phyloP scores from a whole-genome alignment of 2,113 vertebrate species.

The Colaptes auratus region DNA sequence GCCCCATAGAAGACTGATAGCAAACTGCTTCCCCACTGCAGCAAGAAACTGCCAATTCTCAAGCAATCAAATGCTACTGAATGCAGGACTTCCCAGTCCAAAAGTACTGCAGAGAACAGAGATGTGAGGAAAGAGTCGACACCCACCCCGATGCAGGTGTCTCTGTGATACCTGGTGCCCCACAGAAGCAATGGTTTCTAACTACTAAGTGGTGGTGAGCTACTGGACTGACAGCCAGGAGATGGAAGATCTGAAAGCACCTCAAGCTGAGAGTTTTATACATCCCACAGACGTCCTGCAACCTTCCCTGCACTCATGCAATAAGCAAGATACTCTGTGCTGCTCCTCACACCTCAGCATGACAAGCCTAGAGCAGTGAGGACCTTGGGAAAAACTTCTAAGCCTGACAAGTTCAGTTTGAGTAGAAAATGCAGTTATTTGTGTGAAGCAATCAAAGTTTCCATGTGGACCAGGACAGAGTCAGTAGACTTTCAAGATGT shows the following conservation, averaged over 20 bases:
- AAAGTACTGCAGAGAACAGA: not conserved
- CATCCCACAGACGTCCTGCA: not conserved
- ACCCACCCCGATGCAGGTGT: not conserved
- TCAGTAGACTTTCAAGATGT: not conserved
- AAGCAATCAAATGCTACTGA: not conserved
- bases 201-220: not conserved
- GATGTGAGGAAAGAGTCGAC: not conserved
- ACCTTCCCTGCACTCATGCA: not conserved
- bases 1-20: not conserved
- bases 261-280: not conserved
- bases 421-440: not conserved
- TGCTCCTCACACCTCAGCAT: not conserved
- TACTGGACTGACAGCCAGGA: not conserved
- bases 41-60: not conserved
- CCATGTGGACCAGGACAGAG: not conserved
- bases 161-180: not conserved
- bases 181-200: not conserved
- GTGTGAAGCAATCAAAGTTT: not conserved
- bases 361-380: not conserved
- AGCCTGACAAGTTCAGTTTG: not conserved
- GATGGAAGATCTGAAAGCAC: not conserved
- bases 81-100: not conserved
- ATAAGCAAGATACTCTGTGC: fast-evolving
- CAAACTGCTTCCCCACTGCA: not conserved
- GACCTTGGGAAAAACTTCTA: not conserved